Evolutionary conservation across 35 echinoderm and acorn worm species (phyloP).

Genomic region (Ophiothrix spiculata): DNA sequence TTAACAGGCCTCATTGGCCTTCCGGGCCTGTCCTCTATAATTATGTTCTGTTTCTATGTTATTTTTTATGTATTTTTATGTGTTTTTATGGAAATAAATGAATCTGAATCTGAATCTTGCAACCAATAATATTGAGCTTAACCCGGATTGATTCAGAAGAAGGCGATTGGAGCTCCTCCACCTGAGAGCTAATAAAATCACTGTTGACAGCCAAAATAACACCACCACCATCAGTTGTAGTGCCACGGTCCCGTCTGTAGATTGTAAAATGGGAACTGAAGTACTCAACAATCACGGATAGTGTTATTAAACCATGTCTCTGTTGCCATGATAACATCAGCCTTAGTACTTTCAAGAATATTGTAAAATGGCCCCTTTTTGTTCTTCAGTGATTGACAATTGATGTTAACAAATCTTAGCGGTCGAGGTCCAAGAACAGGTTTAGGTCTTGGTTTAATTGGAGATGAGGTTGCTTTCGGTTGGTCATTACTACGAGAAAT

Average conservation of each 20-base stretch:
- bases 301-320: slow-evolving; percentile 52
- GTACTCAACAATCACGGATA: slow-evolving; percentile 42
- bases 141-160: not conserved
- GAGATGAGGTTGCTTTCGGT: slow-evolving; percentile 46
- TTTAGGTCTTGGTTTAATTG: slow-evolving; percentile 39
- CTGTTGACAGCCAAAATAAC: slow-evolving; percentile 49
- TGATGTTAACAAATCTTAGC: slow-evolving; percentile 40
- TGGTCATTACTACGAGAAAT: too few species aligned
- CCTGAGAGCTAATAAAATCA: not conserved
- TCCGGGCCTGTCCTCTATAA: too few species aligned
- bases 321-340: slow-evolving; percentile 60
- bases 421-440: slow-evolving; percentile 22
- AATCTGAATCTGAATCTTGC: too few species aligned
- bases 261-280: slow-evolving; percentile 48
- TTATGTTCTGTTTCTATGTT: too few species aligned
- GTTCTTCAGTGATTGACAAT: slow-evolving; percentile 47
- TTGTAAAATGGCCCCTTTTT: slow-evolving; percentile 52
- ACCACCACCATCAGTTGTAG: slow-evolving; percentile 31
- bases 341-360: slow-evolving; percentile 56
- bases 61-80: too few species aligned
- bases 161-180: not conserved
- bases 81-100: too few species aligned
- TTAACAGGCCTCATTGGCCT: too few species aligned
- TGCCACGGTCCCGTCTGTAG: slow-evolving; percentile 36
- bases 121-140: too few species aligned